Conservation (phyloP, 2,888 invertebrate genomes). For the Andrena trimmerana region DNA sequence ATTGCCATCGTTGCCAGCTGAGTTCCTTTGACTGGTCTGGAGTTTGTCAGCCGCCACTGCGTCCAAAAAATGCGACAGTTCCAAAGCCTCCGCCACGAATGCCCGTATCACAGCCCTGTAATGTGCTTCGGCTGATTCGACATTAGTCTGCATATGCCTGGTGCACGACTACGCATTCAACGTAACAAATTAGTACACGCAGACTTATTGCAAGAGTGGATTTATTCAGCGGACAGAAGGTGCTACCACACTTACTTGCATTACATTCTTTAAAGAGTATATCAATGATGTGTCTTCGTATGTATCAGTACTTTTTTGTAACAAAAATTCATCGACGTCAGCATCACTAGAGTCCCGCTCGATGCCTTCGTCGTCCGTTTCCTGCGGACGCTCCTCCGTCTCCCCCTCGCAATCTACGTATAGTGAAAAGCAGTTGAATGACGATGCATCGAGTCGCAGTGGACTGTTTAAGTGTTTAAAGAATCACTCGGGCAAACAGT, state of each 20-base stretch:
- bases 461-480: too few species aligned
- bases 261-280: slow-evolving; percentile 87
- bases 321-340: slow-evolving; percentile 81
- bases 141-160: slow-evolving; percentile 85
- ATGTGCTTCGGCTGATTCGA: slow-evolving; percentile 90
- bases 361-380: slow-evolving; percentile 95
- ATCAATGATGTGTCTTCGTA: slow-evolving; percentile 78
- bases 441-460: neutral
- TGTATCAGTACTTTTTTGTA: slow-evolving; percentile 67
- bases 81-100: slow-evolving; percentile 95
- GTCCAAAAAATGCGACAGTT: slow-evolving; percentile 95
- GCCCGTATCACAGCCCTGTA: slow-evolving; percentile 97
- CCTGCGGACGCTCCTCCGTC: slow-evolving; percentile 86
- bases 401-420: slow-evolving; percentile 78
- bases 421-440: neutral
- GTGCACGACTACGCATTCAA: slow-evolving; percentile 85
- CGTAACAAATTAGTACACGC: slow-evolving; percentile 12
- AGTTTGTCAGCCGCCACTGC: slow-evolving; percentile 89
- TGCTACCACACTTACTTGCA: slow-evolving; percentile 86
- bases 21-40: slow-evolving; percentile 81
- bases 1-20: slow-evolving; percentile 87
- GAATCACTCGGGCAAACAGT: too few species aligned
- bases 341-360: slow-evolving; percentile 94
- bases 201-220: neutral
- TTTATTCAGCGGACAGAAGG: neutral